phyloP scores from a whole-genome alignment of 2,888 invertebrate genomes.

The Mimas tiliae region DNA sequence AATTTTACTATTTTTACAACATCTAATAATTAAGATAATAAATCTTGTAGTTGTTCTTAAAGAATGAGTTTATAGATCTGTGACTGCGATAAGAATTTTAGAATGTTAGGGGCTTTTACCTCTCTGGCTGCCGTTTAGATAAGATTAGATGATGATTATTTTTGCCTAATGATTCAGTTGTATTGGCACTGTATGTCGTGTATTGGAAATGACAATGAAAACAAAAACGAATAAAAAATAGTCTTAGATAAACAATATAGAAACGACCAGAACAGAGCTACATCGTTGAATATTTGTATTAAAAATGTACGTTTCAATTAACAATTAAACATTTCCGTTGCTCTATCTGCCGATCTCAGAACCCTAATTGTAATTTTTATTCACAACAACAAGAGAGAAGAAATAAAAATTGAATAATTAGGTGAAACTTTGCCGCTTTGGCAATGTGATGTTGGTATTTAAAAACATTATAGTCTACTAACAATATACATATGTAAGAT shows the following conservation, averaged over 20 bases:
- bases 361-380: constrained; percentile 20
- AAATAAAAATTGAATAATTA: constrained; percentile 21
- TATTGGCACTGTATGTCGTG: constrained; percentile 33
- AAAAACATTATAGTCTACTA: constrained; percentile 17
- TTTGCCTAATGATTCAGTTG: constrained; percentile 39
- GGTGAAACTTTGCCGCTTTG: constrained; percentile 4
- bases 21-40: neutral
- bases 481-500: constrained; percentile 15
- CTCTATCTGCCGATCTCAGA: constrained; percentile 10
- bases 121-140: neutral
- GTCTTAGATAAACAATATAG: neutral
- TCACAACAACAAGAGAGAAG: constrained; percentile 16
- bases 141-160: constrained; percentile 15
- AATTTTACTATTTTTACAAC: neutral
- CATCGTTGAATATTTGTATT: neutral
- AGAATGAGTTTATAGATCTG: neutral
- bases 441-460: constrained; percentile 12
- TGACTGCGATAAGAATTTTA: neutral
- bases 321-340: neutral
- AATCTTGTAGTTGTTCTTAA: neutral
- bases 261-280: constrained; percentile 10
- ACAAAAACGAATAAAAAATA: constrained; percentile 26
- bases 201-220: constrained; percentile 26
- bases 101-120: neutral
- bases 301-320: neutral